Base-by-base conservation (phyloP, 2,113 vertebrate genomes). In the Ptilorrhoa leucosticta region DNA sequence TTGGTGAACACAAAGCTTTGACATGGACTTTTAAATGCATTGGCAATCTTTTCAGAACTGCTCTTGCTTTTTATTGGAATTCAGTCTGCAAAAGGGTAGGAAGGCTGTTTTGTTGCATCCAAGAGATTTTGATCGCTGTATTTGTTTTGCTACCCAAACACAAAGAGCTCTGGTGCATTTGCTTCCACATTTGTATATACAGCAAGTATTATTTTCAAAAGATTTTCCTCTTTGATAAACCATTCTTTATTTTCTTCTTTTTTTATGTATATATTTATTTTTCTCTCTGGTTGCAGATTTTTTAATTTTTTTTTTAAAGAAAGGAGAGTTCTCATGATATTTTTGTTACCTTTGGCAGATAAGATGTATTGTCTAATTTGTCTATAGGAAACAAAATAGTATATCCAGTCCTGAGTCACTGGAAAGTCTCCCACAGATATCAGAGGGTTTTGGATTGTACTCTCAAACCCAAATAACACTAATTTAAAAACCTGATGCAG, bases 311-410 rank as follows among this genome's bases (percentile, higher is more conserved):
- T 53, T 21, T 42, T 47, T 11, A 1, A 21, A 18, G 22, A 39
- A 56, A 61, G 11, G 31, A 24, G 50, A 31, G 18, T 80, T 93
- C 82, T 87, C 42, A 56, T 69, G 11, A 31, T 76, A 28, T 28
- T 94, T 94, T 56, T 83, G 51, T 90, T 93, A 72, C 50, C 31
- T 77, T 90, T 94, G 85, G 48, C 79, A 71, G 60, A 86, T 81
- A 45, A 85, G 53, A 58, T 73, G 30, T 37, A 83, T 83, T 94
- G 79, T 92, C 57, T 78, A 24, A 42, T 28, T 80, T 77, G 18
- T 56, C 85, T 78, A 8, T 83, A 92, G 66, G 68, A 93, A 82
- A 70, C 48, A 56, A 86, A 92, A 70, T 35, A 76, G 22, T 69
- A 42, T 89, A 58, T 66, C 22, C 45, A 88, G 56, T 60, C 44